Conservation (phyloP, 23 tunicate genomes). For the Botrylloides violaceus region DNA sequence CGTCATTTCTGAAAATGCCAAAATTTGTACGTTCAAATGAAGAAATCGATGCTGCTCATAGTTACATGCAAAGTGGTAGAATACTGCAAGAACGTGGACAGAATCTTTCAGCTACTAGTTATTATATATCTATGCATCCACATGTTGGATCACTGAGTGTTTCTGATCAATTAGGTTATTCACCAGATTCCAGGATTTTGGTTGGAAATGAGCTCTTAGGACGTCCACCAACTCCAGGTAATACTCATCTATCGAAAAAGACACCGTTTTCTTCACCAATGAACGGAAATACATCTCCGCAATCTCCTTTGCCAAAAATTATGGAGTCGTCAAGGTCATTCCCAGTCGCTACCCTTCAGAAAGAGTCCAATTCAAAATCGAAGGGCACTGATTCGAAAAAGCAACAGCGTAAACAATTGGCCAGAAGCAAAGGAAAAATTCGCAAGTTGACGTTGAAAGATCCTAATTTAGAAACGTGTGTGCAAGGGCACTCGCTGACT, state of each 20-base stretch:
- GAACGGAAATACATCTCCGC: not conserved
- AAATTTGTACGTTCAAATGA: constrained; percentile 12
- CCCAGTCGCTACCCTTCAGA: not conserved
- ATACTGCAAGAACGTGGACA: not conserved
- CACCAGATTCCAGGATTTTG: not conserved
- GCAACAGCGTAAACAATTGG: not conserved
- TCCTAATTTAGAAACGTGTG: constrained; percentile 14
- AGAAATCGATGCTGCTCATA: not conserved
- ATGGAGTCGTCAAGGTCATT: not conserved
- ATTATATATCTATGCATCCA: constrained; percentile 14
- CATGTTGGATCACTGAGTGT: not conserved
- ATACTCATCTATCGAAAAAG: not conserved
- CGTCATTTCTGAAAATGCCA: constrained; percentile 10
- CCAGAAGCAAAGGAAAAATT: not conserved
- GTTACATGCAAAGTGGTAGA: not conserved
- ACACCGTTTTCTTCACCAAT: not conserved
- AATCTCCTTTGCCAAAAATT: not conserved
- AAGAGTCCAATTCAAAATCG: not conserved
- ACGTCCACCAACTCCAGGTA: not conserved
- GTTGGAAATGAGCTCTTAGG: not conserved
- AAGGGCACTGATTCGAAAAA: not conserved
- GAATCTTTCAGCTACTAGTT: constrained; percentile 11
- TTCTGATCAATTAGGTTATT: not conserved
- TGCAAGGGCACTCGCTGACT: constrained; percentile 5
- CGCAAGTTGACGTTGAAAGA: not conserved